phyloP scores from a whole-genome alignment of 30 jellyfish, hydroid and myxozoan genomes.

The Clytia hemisphaerica region DNA sequence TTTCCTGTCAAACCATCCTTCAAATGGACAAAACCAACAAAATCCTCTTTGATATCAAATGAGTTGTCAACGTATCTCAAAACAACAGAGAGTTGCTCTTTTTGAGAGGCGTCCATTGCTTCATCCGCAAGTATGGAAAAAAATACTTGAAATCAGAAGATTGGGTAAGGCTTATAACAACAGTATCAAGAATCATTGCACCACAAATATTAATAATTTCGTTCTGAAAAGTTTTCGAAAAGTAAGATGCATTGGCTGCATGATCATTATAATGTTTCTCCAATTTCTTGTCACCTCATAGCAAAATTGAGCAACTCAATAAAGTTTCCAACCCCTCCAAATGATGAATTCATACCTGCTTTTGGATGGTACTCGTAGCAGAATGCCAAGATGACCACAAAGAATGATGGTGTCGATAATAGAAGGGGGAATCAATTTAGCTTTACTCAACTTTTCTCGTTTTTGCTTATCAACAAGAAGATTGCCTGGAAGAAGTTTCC shows the following conservation, averaged over 20 bases:
- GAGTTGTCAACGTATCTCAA: slow-evolving; percentile 13
- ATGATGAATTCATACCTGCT: too few species aligned
- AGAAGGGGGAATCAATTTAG: too few species aligned
- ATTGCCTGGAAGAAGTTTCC: too few species aligned
- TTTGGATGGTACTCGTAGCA: too few species aligned
- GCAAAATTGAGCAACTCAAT: slow-evolving; percentile 15
- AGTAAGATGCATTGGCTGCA: slow-evolving; percentile 34
- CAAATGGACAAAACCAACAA: slow-evolving; percentile 42
- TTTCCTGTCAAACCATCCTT: slow-evolving; percentile 52
- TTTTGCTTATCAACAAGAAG: too few species aligned
- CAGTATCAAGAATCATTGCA: slow-evolving; percentile 2
- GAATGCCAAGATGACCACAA: too few species aligned
- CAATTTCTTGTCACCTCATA: slow-evolving; percentile 25
- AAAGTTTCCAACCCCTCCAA: slow-evolving; percentile 24
- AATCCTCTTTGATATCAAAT: slow-evolving; percentile 37
- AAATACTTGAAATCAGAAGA: slow-evolving; percentile 21
- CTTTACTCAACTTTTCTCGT: too few species aligned
- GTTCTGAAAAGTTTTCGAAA: slow-evolving; percentile 58
- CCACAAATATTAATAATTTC: slow-evolving; percentile 50
- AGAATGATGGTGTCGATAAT: too few species aligned
- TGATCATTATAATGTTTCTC: slow-evolving; percentile 12
- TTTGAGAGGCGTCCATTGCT: too few species aligned
- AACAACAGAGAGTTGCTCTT: slow-evolving; percentile 39
- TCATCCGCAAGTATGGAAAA: too few species aligned
- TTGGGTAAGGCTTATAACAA: slow-evolving; percentile 11